phyloP scores from a whole-genome alignment of 2,888 invertebrate genomes.

The Elmis aenea region DNA sequence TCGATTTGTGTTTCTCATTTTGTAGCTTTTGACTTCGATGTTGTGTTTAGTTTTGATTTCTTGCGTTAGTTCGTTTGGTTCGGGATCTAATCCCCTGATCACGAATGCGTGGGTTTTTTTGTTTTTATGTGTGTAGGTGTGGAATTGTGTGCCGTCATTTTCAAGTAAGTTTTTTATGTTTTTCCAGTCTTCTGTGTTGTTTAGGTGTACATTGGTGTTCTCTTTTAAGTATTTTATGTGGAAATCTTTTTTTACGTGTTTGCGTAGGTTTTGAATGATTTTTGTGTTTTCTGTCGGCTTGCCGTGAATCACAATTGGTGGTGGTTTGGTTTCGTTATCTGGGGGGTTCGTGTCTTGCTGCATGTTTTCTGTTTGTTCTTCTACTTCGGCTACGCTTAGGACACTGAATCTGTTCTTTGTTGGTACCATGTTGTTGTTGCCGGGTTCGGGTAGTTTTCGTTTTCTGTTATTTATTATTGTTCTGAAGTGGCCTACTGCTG shows the following conservation, averaged over 20 bases:
- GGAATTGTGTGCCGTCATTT: neutral
- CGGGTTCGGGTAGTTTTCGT: too few relatives aligned
- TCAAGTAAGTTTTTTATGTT: neutral
- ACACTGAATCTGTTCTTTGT: too few relatives aligned
- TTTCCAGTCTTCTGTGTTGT: neutral
- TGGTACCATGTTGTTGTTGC: too few relatives aligned
- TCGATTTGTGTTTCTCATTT: neutral
- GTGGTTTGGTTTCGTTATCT: too few relatives aligned
- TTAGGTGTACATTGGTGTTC: neutral
- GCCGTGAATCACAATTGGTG: neutral
- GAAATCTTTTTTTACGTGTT: neutral
- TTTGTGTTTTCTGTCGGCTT: neutral
- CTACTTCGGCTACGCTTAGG: too few relatives aligned
- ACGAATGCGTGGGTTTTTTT: neutral
- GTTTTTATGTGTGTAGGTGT: neutral
- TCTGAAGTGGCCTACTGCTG: too few relatives aligned
- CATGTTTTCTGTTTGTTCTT: too few relatives aligned
- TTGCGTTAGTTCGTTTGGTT: too few relatives aligned
- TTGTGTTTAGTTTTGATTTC: too few relatives aligned
- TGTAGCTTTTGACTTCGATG: neutral
- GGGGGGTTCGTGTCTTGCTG: too few relatives aligned
- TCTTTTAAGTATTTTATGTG: neutral
- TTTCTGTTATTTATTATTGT: too few relatives aligned
- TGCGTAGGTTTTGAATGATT: neutral
- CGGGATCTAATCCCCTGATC: neutral